phyloP scores from a whole-genome alignment of 1,140 invertebrate genomes.

The Eciton burchellii region DNA sequence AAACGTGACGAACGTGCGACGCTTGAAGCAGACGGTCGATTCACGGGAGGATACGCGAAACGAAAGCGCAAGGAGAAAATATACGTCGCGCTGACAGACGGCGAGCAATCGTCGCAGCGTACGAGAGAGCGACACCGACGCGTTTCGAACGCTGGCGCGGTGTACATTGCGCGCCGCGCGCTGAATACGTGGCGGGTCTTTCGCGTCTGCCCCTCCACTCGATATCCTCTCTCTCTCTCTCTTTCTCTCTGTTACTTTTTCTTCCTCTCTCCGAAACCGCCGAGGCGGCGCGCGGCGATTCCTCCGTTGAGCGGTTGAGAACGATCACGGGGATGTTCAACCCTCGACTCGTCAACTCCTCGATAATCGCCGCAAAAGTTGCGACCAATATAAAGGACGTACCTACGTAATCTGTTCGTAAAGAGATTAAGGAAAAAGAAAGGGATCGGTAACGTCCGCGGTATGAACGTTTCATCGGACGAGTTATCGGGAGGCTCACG shows the following conservation, averaged over 20 bases:
- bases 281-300: background rate
- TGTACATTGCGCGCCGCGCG: constrained; percentile 78
- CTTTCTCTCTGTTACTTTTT: too few relatives aligned
- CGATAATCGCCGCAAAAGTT: too few relatives aligned
- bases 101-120: constrained; percentile 21
- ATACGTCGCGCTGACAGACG: background rate
- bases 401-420: too few relatives aligned
- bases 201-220: constrained; percentile 47
- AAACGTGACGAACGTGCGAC: background rate
- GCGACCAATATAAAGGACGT: too few relatives aligned
- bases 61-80: background rate
- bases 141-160: constrained; percentile 77
- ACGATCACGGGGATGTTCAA: too few relatives aligned
- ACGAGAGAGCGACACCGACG: constrained; percentile 62
- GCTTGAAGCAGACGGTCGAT: background rate
- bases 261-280: background rate
- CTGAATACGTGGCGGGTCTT: constrained; percentile 63
- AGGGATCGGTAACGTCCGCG: too few relatives aligned
- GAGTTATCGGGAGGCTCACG: too few relatives aligned
- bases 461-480: too few relatives aligned
- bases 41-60: background rate
- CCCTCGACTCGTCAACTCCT: too few relatives aligned
- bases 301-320: too few relatives aligned
- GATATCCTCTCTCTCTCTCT: background rate
- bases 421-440: too few relatives aligned